A percentile compares a stretch with the other conserved stretches of the same genome.
Conservation (phyloP, 2,888 invertebrate genomes). For the Harpalus rubripes region DNA sequence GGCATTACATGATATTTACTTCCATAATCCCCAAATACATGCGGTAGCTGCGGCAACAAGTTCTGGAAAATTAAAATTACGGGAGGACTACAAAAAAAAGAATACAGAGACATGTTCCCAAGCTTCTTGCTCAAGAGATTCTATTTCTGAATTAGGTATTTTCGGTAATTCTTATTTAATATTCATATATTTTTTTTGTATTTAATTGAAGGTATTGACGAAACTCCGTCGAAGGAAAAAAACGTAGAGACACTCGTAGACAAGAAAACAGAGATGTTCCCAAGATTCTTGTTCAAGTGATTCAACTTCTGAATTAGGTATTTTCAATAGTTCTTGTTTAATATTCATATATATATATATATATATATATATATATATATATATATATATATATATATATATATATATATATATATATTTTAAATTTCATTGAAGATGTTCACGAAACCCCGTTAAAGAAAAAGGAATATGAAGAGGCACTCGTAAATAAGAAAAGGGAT, state of each 20-base stretch:
- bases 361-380: no score
- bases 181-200: not conserved
- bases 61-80: not conserved
- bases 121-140: not conserved
- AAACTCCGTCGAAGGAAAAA: slow-evolving; percentile 13
- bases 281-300: not conserved
- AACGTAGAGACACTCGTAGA: not conserved
- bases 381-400: no score
- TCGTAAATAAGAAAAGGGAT: no score
- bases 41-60: not conserved
- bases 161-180: not conserved
- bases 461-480: not conserved
- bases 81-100: slow-evolving; percentile 17
- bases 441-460: not conserved
- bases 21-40: slow-evolving; percentile 18
- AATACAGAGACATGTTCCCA: not conserved
- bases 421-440: slow-evolving; percentile 3
- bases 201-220: not conserved
- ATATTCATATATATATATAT: not conserved
- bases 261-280: not conserved
- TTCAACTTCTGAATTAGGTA: not conserved
- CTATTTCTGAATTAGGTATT: not conserved
- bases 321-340: not conserved
- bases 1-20: slow-evolving; percentile 1
- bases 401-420: not conserved